These are phyloP conservation scores for Aegypius monachus DNA, from an alignment of 2,113 vertebrate genomes.

Conservation along the genomic window DNA sequence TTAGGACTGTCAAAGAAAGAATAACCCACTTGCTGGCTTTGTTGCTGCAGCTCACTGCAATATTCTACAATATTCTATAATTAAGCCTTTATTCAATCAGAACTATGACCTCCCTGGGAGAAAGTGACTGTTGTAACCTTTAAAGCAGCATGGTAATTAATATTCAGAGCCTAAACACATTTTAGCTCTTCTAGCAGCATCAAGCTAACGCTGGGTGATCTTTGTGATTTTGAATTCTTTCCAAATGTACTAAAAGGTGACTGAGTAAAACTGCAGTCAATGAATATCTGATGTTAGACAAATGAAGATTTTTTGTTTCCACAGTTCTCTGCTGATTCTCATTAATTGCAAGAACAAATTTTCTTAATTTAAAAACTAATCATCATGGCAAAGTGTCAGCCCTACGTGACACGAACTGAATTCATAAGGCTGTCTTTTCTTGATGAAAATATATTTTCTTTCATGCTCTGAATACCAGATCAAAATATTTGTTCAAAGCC, in stretches of 20 bases:
- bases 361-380: constrained; percentile 46
- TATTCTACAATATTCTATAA: not conserved
- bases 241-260: not conserved
- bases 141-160: not conserved
- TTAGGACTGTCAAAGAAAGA: not conserved
- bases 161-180: not conserved
- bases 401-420: not conserved
- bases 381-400: not conserved
- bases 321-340: not conserved
- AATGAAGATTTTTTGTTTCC: not conserved
- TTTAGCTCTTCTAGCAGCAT: not conserved
- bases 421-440: not conserved
- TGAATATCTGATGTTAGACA: not conserved
- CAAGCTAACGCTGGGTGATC: not conserved
- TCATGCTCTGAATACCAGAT: not conserved
- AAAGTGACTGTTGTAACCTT: not conserved
- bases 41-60: not conserved
- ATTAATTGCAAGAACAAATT: not conserved
- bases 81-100: not conserved
- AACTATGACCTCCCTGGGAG: not conserved
- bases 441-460: not conserved
- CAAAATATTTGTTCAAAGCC: not conserved
- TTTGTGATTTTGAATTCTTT: not conserved
- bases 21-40: not conserved
- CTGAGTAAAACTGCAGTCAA: not conserved